Base-by-base conservation (phyloP, 2,888 invertebrate species). In the Drosophila borborema region DNA sequence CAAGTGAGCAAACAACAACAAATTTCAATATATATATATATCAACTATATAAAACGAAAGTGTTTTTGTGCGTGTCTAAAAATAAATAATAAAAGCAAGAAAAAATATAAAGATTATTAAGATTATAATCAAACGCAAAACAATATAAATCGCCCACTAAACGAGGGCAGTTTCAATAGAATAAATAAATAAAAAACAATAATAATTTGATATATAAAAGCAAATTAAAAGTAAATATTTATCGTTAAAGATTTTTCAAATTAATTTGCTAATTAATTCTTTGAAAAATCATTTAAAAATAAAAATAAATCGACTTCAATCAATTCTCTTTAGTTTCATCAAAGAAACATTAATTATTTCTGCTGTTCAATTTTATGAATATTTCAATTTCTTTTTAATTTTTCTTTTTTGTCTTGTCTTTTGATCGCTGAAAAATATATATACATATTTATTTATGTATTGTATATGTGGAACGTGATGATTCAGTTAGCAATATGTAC, bases 61-160 rank as follows among this genome's bases (percentile, higher is more conserved):
- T 85, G 85, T 80, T 86, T 81, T 72, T 72, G 71, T 72, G 84
- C 67, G 80, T 80, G 65, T 59, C 69, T 62, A 64, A 74, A 36
- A 58, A 55, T 18, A 40, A 28, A 45, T 58, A 43, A 55, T 23
- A 53, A 64, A 31, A 18, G n/a, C 12, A 43, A 64, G 10, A 55
- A 34, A 79, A 79, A 63, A 60, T 16, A 73, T 46, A 69, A 40
- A 18, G n/a, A 54, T 64, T 68, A 77, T 63, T 49, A 69, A 63
- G 46, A 69, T 55, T 56, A 51, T 36, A 68, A 67, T 49, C 18
- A 49, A 68, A 28, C 48, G 41, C 28, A 56, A 36, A 40, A 28
- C 56, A 56, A 65, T 34, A 65, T 70, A 67, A 67, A 64, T n/a
- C 76, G 68, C 59, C 61, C 61, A 68, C 68, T 7, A 23, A 63